Conservation (phyloP, 2,113 vertebrate species). For the Okapia johnstoni region DNA sequence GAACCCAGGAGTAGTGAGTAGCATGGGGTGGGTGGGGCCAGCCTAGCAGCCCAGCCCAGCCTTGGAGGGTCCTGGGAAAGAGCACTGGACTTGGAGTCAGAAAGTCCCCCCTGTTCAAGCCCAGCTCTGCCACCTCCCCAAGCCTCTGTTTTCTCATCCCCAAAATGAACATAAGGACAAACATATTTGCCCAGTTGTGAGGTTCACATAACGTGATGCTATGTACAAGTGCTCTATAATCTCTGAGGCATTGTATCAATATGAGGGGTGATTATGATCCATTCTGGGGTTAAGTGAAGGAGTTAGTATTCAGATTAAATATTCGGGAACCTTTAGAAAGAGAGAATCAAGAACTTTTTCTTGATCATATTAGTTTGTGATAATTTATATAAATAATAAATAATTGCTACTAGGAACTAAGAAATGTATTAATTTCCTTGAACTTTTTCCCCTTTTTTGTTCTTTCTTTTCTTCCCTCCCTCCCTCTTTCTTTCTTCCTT, state of each 20-base stretch:
- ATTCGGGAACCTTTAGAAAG: neutral
- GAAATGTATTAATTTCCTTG: neutral
- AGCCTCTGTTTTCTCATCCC: neutral
- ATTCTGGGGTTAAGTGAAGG: neutral
- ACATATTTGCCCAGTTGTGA: neutral
- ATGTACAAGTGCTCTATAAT: neutral
- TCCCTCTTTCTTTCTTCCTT: accelerated
- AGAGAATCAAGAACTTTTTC: neutral
- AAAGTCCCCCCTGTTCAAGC: neutral
- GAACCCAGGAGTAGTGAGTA: neutral
- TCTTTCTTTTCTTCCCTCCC: neutral
- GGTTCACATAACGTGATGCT: neutral
- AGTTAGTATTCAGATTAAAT: neutral
- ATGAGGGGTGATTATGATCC: neutral
- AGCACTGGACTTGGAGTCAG: neutral
- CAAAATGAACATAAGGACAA: neutral
- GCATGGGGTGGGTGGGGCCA: accelerated
- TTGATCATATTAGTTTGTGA: neutral
- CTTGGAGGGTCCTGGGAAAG: neutral
- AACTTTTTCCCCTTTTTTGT: neutral
- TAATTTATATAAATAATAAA: neutral
- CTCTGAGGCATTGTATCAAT: neutral
- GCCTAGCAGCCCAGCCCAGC: neutral
- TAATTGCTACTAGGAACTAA: neutral
- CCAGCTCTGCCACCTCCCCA: neutral